Percentiles rank a stretch among this genome's conserved stretches.
Evolutionary conservation across 2,113 vertebrate genomes (phyloP).

Genomic region (Tachycineta bicolor): DNA sequence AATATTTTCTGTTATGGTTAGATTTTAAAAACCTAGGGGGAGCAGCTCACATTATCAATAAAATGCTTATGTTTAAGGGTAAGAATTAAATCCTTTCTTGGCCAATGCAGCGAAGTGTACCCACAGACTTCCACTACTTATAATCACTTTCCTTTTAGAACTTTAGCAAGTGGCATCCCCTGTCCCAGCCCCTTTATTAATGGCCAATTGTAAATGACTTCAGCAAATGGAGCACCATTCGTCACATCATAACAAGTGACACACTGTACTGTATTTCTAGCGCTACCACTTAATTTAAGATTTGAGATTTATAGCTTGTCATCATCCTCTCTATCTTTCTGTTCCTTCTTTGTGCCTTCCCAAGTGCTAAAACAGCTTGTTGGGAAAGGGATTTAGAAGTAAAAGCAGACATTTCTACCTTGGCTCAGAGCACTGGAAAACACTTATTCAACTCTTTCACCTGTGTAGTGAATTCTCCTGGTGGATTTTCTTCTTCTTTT

Average conservation of each 20-base stretch:
- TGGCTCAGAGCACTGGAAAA: conserved; percentile 28
- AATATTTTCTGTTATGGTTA: conserved; percentile 56
- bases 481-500: background rate
- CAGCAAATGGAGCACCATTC: conserved; percentile 75
- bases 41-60: conserved; percentile 59
- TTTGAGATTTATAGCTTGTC: conserved; percentile 73
- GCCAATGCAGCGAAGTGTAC: background rate
- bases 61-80: conserved; percentile 65
- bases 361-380: conserved; percentile 63
- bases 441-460: background rate
- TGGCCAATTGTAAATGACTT: conserved; percentile 74
- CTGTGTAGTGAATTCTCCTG: background rate
- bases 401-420: conserved; percentile 55
- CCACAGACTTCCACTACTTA: conserved; percentile 43
- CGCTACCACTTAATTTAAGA: conserved; percentile 70
- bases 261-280: conserved; percentile 66
- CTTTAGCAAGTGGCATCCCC: conserved; percentile 35
- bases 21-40: conserved; percentile 61
- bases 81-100: conserved; percentile 64
- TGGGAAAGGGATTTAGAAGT: conserved; percentile 18
- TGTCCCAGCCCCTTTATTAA: conserved; percentile 66
- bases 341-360: conserved; percentile 71
- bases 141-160: conserved; percentile 56
- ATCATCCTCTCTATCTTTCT: conserved; percentile 69
- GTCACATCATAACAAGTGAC: conserved; percentile 73